phyloP scores from a whole-genome alignment of 1,140 invertebrate species.

The Zelostemma sp. region DNA sequence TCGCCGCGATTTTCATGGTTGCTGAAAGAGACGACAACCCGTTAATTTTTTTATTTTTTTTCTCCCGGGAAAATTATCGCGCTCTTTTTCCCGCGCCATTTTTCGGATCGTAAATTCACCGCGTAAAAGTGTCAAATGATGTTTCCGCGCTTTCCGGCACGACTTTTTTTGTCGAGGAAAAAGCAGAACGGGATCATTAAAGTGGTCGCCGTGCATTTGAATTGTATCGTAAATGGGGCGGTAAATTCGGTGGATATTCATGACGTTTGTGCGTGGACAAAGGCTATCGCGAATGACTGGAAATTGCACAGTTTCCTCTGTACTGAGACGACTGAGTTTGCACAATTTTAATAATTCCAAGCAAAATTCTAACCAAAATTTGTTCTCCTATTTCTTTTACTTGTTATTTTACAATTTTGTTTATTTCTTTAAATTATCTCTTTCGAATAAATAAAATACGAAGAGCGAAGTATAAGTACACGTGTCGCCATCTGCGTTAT shows the following conservation, averaged over 20 bases:
- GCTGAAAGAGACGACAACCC: too few relatives aligned
- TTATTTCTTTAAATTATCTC: too few relatives aligned
- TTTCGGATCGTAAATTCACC: not conserved
- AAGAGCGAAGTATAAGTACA: too few relatives aligned
- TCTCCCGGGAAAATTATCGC: not conserved
- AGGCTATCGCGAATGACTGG: not conserved
- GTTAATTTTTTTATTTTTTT: not conserved
- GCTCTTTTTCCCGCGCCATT: too few relatives aligned
- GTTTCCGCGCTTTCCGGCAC: not conserved
- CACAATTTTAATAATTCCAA: too few relatives aligned
- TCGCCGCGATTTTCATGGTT: not conserved
- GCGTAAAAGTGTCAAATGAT: constrained; percentile 1
- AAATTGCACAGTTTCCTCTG: not conserved
- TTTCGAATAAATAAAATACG: too few relatives aligned
- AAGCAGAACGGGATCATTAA: not conserved
- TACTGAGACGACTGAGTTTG: too few relatives aligned
- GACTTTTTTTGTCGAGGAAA: not conserved
- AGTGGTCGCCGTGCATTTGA: not conserved
- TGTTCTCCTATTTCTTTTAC: too few relatives aligned
- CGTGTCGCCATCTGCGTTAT: too few relatives aligned
- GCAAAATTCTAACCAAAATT: too few relatives aligned
- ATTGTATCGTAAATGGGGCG: not conserved
- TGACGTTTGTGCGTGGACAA: not conserved
- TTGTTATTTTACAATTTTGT: too few relatives aligned
- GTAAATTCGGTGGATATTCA: not conserved